Conservation (phyloP, 1,140 invertebrate genomes). For the Polypedilum vanderplanki region DNA sequence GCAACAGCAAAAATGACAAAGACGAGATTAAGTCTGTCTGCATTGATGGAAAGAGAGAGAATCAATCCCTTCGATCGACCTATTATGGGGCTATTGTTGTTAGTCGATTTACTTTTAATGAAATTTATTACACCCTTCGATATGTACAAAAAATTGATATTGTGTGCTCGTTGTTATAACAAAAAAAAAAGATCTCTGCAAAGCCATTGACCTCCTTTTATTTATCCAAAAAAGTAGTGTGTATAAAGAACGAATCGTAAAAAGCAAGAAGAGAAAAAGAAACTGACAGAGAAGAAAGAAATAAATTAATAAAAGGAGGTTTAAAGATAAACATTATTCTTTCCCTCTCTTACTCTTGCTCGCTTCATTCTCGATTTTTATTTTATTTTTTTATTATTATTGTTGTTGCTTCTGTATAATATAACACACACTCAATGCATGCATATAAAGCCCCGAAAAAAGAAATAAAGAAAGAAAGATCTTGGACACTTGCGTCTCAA, state of each 20-base stretch:
- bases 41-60: not conserved
- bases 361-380: not conserved
- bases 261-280: constrained; percentile 2
- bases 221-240: constrained; percentile 4
- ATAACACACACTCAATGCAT: not conserved
- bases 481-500: constrained; percentile 16
- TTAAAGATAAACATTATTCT: constrained; percentile 19
- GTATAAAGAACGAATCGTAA: not conserved
- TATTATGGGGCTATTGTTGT: not conserved
- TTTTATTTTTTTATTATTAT: constrained; percentile 20
- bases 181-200: not conserved
- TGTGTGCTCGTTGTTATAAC: not conserved
- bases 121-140: constrained; percentile 18
- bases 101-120: not conserved
- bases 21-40: constrained; percentile 6
- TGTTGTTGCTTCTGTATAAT: constrained; percentile 18
- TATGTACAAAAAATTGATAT: not conserved
- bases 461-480: not conserved
- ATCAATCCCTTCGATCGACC: not conserved
- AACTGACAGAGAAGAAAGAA: constrained; percentile 17
- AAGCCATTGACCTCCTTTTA: constrained; percentile 17
- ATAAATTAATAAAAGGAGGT: constrained; percentile 19
- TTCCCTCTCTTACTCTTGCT: not conserved
- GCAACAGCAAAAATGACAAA: not conserved
- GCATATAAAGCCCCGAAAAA: not conserved